A percentile compares a stretch with the other conserved stretches of the same genome.
Evolutionary conservation across 2,888 invertebrate genomes (phyloP).

Genomic region (Anthophora plumipes): DNA sequence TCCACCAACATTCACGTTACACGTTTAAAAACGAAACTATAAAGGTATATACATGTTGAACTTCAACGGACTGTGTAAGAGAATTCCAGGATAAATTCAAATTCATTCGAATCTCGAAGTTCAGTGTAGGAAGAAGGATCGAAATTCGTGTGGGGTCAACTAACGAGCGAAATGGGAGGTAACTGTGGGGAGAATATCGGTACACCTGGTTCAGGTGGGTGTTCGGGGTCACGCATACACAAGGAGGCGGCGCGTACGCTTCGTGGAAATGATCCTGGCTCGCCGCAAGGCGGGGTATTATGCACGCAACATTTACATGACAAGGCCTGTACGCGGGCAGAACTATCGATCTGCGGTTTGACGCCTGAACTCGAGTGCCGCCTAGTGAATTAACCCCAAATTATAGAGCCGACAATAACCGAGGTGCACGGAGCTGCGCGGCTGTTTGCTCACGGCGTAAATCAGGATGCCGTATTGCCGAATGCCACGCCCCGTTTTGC

Average conservation of each 20-base stretch:
- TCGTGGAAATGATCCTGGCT: slow-evolving; percentile 70
- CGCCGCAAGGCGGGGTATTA: slow-evolving; percentile 74
- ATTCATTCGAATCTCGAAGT: slow-evolving; percentile 2
- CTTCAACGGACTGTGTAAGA: too few species aligned
- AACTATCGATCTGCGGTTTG: slow-evolving; percentile 84
- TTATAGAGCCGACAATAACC: slow-evolving; percentile 83
- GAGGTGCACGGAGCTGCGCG: slow-evolving; percentile 67
- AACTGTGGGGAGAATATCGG: slow-evolving; percentile 32
- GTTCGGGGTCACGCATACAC: slow-evolving; percentile 22
- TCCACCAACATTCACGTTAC: too few species aligned
- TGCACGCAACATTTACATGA: slow-evolving; percentile 82
- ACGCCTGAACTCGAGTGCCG: slow-evolving; percentile 81
- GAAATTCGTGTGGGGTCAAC: slow-evolving; percentile 24
- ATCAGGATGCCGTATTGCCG: slow-evolving; percentile 78
- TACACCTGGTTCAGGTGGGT: slow-evolving; percentile 31
- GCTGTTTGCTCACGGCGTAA: slow-evolving; percentile 79
- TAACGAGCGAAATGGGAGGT: slow-evolving; percentile 10
- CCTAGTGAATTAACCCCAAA: slow-evolving; percentile 83
- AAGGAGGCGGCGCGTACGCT: slow-evolving; percentile 37
- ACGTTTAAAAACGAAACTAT: too few species aligned
- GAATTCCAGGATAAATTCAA: background rate
- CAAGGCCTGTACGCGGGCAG: slow-evolving; percentile 75
- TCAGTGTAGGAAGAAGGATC: background rate
- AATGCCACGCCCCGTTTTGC: slow-evolving; percentile 75
- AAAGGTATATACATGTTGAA: too few species aligned